These are phyloP conservation scores for Irena cyanogastra DNA, from an alignment of 2,113 vertebrate species.

Conservation along the genomic window DNA sequence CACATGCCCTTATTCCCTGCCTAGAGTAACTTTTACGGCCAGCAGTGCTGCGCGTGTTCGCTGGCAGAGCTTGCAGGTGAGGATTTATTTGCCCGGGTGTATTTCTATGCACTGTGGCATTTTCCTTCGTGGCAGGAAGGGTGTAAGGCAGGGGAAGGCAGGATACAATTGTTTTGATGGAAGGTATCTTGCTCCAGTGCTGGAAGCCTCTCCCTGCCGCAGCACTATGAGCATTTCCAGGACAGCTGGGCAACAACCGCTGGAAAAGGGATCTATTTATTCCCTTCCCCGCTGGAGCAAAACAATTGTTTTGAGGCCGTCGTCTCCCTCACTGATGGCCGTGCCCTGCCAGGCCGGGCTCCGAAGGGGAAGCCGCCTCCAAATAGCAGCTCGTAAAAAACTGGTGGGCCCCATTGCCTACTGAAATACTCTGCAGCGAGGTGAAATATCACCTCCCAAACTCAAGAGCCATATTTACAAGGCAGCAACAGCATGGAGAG, in stretches of 20 bases:
- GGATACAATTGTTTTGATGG: neutral
- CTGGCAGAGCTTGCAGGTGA: neutral
- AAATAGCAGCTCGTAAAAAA: neutral
- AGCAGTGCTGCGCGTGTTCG: neutral
- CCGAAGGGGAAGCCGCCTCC: neutral
- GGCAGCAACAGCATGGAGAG: neutral
- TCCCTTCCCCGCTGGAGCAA: neutral
- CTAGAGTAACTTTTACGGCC: neutral
- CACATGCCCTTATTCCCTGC: neutral
- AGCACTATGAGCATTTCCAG: neutral
- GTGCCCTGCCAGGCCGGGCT: neutral
- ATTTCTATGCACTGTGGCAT: neutral
- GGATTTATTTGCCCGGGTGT: neutral
- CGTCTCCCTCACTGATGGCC: neutral
- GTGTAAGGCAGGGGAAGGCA: neutral
- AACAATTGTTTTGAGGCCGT: neutral
- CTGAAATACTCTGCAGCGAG: neutral
- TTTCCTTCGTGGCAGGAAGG: neutral
- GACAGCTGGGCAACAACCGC: neutral
- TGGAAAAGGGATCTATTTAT: neutral
- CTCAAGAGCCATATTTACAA: neutral
- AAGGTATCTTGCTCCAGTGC: neutral
- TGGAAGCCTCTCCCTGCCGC: neutral
- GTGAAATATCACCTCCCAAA: conserved; percentile 1
- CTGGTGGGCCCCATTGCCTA: neutral